Evolutionary conservation across 1,140 invertebrate species (phyloP).

Genomic region (Antheraea mylitta): DNA sequence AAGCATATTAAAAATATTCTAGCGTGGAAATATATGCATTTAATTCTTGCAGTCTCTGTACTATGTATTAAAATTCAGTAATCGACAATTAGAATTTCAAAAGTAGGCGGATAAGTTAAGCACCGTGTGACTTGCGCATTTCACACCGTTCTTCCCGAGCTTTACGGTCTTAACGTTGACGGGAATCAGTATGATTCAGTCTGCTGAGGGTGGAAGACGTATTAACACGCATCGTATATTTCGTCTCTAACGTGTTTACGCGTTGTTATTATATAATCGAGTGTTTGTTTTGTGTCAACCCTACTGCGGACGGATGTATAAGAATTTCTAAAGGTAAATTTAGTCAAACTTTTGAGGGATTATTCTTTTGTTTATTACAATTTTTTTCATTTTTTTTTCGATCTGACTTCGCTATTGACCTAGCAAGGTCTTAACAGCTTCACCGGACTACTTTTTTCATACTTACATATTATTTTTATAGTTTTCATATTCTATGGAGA

Average conservation of each 20-base stretch:
- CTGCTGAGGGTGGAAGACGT: constrained; percentile 34
- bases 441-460: too few species aligned
- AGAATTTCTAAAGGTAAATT: constrained; percentile 25
- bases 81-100: constrained; percentile 66
- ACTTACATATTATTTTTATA: too few species aligned
- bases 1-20: too few species aligned
- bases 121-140: constrained; percentile 72
- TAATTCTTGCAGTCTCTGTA: too few species aligned
- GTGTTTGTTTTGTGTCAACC: constrained; percentile 58
- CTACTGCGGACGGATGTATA: constrained; percentile 27
- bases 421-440: too few species aligned
- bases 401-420: too few species aligned
- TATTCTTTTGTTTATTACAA: not conserved
- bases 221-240: constrained; percentile 23
- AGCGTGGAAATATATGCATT: too few species aligned
- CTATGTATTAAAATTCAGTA: constrained; percentile 51
- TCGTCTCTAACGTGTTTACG: constrained; percentile 45
- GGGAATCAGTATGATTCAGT: constrained; percentile 50
- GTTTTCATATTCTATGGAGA: too few species aligned
- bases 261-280: constrained; percentile 58
- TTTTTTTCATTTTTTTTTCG: too few species aligned
- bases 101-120: constrained; percentile 69
- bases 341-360: not conserved
- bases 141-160: constrained; percentile 51
- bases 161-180: constrained; percentile 41